Base-by-base conservation (phyloP, 1,140 invertebrate genomes). In the Piezodorus guildinii region DNA sequence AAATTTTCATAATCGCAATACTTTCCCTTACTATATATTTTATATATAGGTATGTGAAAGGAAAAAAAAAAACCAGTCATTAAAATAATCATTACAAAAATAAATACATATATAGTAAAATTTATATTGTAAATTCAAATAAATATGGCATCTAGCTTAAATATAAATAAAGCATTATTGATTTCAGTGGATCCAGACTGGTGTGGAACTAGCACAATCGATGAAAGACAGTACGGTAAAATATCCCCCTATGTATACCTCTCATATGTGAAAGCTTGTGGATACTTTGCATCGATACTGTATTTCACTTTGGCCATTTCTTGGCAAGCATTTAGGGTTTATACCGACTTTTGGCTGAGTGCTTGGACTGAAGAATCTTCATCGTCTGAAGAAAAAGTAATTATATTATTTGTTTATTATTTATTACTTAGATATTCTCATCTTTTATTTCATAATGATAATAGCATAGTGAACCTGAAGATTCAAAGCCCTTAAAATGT, bases 271-370 rank as follows among this genome's bases (percentile, higher is more conserved):
- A 77, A 74, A 60, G 79, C 84, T 17, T 85, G 85, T 69, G 83
- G 83, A 1, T 69, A 80, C 56, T 67, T 75, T 44, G 73, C 81
- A 62, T 78, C 78, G 62, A 54, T 80, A 17, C 70, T 72, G 65
- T 85, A 80, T 70, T 72, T 85, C 62, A 68, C 77, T 45, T 77
- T 81, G 17, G 78, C 81, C 52, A 67, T 83, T 65, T 74, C 75
- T 62, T 83, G 78, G 75, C 81, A 85, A 74, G 74, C 74, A 64
- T 69, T 82, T 60, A 75, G 79, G 63, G 78, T 85, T 39, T 79
- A 77, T 67, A 81, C 80, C 46, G 83, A 84, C 73, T 75, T 83
- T 67, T 85, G 83, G 82, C 71, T 85, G 34, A 79, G 78, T 66
- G 70, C 74, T n/a, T 85, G 83, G 83, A 81, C 80, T 17, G 25